A percentile compares a stretch with the other conserved stretches of the same genome.
Conservation (phyloP, 2,888 invertebrate species). For the Drosophila borealis region DNA sequence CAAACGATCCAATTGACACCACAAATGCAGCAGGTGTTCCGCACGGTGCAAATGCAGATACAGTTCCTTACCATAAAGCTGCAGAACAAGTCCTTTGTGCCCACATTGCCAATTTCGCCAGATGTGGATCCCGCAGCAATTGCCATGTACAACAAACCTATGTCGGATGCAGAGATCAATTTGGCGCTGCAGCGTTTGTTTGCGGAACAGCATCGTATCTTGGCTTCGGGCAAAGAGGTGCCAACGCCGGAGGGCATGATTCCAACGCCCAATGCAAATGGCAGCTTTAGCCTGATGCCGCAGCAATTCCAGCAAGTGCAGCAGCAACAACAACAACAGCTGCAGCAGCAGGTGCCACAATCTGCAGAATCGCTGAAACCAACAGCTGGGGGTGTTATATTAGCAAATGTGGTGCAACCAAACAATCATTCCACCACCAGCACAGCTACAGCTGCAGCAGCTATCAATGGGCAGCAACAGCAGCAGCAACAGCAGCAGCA, state of each 20-base stretch:
- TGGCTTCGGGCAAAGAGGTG: constrained; percentile 89
- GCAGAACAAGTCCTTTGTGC: constrained; percentile 84
- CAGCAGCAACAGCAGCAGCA: constrained; percentile 62
- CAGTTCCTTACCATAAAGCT: constrained; percentile 87
- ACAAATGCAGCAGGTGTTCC: constrained; percentile 89
- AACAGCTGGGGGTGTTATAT: constrained; percentile 56
- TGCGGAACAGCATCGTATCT: constrained; percentile 89
- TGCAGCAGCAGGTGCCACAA: constrained; percentile 48
- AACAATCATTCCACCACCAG: constrained; percentile 83
- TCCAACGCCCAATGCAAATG: constrained; percentile 82
- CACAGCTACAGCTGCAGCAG: constrained; percentile 46
- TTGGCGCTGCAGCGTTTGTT: constrained; percentile 87
- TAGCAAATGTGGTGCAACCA: constrained; percentile 84
- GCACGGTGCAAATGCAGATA: constrained; percentile 89
- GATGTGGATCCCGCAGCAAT: constrained; percentile 83
- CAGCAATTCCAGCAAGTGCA: constrained; percentile 63
- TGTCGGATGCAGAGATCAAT: constrained; percentile 86
- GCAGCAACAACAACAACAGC: constrained; percentile 51
- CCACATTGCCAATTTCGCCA: constrained; percentile 81
- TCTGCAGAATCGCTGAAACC: constrained; percentile 51
- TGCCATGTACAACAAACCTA: constrained; percentile 84
- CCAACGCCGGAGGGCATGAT: constrained; percentile 86
- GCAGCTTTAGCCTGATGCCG: constrained; percentile 73
- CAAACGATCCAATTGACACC: constrained; percentile 91
- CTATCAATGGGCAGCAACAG: constrained; percentile 24